These are phyloP conservation scores for Stramonita haemastoma DNA, from an alignment of 2,888 invertebrate genomes.

Conservation along the genomic window DNA sequence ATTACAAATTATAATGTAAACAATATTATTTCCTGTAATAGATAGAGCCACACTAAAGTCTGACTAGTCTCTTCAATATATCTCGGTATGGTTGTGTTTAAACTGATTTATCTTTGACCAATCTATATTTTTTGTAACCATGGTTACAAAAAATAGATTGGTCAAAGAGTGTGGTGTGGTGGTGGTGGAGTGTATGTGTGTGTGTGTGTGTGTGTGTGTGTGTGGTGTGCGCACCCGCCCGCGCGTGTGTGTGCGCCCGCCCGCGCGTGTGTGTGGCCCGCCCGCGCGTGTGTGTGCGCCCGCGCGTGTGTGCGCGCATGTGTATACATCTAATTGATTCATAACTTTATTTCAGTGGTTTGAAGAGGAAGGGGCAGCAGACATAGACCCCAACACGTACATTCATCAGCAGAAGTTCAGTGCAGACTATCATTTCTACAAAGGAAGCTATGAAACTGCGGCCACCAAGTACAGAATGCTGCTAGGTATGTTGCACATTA, in stretches of 20 bases:
- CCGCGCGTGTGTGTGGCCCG: background rate
- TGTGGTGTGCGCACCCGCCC: too few species aligned
- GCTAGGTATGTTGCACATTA: conserved; percentile 40
- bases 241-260: too few species aligned
- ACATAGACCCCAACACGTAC: conserved; percentile 29
- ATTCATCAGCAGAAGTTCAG: conserved; percentile 46
- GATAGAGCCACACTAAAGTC: too few species aligned
- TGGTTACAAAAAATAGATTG: too few species aligned
- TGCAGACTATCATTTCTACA: conserved; percentile 46
- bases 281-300: background rate
- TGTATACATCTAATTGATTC: background rate
- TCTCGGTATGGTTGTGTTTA: too few species aligned
- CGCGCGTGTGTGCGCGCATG: background rate
- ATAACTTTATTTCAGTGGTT: conserved; percentile 47
- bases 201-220: too few species aligned
- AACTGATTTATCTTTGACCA: too few species aligned
- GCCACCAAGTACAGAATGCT: conserved; percentile 36
- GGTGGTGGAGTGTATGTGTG: too few species aligned
- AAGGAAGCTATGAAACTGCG: conserved; percentile 42
- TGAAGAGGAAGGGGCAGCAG: conserved; percentile 37
- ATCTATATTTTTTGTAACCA: too few species aligned
- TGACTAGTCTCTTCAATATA: too few species aligned
- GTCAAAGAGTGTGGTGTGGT: too few species aligned
- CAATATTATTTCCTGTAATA: too few species aligned
- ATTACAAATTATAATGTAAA: background rate